Percentiles rank a stretch among this genome's conserved stretches.
phyloP scores from a whole-genome alignment of 2,113 vertebrate genomes.

The Saimiri boliviensis region DNA sequence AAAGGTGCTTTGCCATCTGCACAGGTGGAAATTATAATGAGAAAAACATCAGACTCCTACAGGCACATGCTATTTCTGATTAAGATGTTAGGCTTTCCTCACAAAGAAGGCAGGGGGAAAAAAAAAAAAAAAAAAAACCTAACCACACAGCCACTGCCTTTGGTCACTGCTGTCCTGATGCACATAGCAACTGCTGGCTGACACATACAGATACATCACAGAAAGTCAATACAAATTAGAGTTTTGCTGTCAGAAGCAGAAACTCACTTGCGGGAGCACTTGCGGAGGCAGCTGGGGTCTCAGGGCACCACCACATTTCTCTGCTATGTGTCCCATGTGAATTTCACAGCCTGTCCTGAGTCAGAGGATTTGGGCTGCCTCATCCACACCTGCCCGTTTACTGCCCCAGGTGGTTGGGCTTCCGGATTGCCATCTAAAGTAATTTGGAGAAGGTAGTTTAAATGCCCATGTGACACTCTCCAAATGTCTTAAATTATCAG shows the following conservation, averaged over 20 bases:
- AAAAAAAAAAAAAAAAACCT: too few species aligned
- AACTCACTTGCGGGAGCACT: not conserved
- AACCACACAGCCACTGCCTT: not conserved
- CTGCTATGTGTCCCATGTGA: not conserved
- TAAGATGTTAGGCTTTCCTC: not conserved
- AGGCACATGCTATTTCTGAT: not conserved
- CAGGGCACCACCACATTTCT: not conserved
- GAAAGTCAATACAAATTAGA: conserved; percentile 40
- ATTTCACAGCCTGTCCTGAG: not conserved
- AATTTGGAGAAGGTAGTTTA: not conserved
- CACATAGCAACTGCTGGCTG: not conserved
- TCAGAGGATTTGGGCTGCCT: not conserved
- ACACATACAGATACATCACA: not conserved
- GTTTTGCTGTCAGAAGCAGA: not conserved
- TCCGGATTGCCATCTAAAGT: conserved; percentile 7
- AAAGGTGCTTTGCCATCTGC: not conserved
- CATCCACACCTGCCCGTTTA: not conserved
- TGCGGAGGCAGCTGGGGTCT: not conserved
- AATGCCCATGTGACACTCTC: conserved; percentile 7
- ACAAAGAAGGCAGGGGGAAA: not conserved
- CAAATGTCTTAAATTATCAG: conserved; percentile 40
- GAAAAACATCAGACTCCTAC: not conserved
- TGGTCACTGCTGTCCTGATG: not conserved
- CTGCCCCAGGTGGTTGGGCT: not conserved
- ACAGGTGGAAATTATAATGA: conserved; percentile 25